Base-by-base conservation (phyloP, 2,797 vertebrate genomes). In the Vultur gryphus region DNA sequence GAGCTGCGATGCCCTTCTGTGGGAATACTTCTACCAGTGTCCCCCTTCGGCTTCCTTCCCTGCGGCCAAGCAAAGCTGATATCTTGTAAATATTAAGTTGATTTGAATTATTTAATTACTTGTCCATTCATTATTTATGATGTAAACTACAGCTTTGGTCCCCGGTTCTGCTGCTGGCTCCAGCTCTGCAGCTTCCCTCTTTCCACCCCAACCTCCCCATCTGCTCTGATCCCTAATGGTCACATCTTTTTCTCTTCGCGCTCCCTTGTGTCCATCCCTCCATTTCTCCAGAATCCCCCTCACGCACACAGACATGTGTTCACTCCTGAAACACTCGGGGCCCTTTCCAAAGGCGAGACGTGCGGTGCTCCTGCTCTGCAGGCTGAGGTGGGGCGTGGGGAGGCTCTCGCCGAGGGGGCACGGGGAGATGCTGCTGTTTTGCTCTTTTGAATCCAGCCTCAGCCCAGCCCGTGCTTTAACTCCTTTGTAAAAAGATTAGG, bases 281-380 rank as follows among this genome's bases (percentile, higher is more conserved):
- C 21, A 0, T 9, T 10, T 10, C 64, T 54, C 69, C 58, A 11
- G 19, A 4, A 7, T 19, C 21, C 55, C 18, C 8, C 39, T 6
- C 17, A 0, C 7, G 1, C 39, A 15, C 31, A 6, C 33, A 35
- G 21, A 14, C 2, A 0, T 8, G 21, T 10, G 2, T 46, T 41
- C 57, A 29, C 33, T 49, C 43, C 89, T 16, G 49, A 18, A 44
- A 19, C 21, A 8, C 46, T 3, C 3, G 2, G 75, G 14, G 15
- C 11, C 51, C 70, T 24, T 71, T 64, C 55, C 41, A 10, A 24
- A 29, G 65, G 17, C 0, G 10, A 35, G 49, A 8, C 0, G 17
- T 26, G 69, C 4, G 11, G 9, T 33, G 70, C 58, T 29, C 66
- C 44, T 12, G 59, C 70, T 62, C 58, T 9, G 23, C 15, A 4